Evolutionary conservation across 2,888 invertebrate species (phyloP).

Genomic region (Cataglyphis rosenhaueri): DNA sequence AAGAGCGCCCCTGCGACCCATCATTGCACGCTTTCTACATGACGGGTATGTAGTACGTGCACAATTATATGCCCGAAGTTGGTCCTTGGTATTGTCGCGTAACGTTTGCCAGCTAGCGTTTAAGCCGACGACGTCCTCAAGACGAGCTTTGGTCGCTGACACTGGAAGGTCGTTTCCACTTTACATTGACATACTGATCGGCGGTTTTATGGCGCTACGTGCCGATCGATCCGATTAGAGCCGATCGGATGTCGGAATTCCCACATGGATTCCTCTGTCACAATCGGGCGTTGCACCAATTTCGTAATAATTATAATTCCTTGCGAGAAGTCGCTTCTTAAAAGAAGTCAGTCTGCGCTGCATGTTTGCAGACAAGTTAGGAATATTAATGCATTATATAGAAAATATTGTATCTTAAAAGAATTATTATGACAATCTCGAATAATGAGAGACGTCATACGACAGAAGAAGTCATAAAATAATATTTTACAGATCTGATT

Average conservation of each 20-base stretch:
- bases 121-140: slow-evolving; percentile 71
- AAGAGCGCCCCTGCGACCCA: slow-evolving; percentile 53
- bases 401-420: not conserved
- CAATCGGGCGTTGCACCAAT: slow-evolving; percentile 40
- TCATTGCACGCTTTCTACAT: slow-evolving; percentile 72
- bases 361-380: not conserved
- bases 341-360: not conserved
- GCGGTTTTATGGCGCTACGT: slow-evolving; percentile 69
- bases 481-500: not conserved
- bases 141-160: slow-evolving; percentile 79
- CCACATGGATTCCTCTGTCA: slow-evolving; percentile 21
- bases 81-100: slow-evolving; percentile 73
- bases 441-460: not conserved
- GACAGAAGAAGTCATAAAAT: not conserved
- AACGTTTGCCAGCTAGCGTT: slow-evolving; percentile 64
- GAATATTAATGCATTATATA: not conserved
- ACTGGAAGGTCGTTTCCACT: slow-evolving; percentile 78
- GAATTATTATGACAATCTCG: not conserved
- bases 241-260: slow-evolving; percentile 36
- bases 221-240: slow-evolving; percentile 52
- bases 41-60: slow-evolving; percentile 59
- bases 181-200: slow-evolving; percentile 74
- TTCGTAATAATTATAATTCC: slow-evolving; percentile 31
- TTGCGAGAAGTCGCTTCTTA: not conserved
- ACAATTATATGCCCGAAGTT: slow-evolving; percentile 64